Evolutionary conservation across 2,888 invertebrate genomes (phyloP), one percentile per base, ranked within the genome.

Genomic region (Stenolophus ochropezus): DNA sequence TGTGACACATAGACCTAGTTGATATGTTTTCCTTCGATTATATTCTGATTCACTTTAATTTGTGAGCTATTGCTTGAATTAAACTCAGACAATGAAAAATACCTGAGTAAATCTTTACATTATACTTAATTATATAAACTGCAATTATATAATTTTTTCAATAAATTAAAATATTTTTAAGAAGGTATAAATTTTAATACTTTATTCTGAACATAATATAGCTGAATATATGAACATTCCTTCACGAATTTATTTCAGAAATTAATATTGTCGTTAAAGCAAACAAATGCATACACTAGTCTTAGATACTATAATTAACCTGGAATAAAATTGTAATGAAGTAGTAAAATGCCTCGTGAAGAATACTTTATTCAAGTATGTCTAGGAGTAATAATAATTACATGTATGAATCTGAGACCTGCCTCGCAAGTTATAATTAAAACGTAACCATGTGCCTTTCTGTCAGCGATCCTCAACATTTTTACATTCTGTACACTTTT

Each of bases 361-460:
- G 65, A 69, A 33, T 69, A 33, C 65, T 69, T 65, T 65, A 65
- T 65, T 6, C 25, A 23, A 61, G 61, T 61, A 53, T 61, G 21
- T 61, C 23, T 27, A 69, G 16, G 18, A 65, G 65, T 18, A 69
- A 33, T 33, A 69, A 69, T 69, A 69, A 69, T 69, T 69, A 69
- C 14, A 69, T 69, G 65, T 33, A 33, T 56, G 56, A 56, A 56
- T 69, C 16, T 27, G 18, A 69, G 33, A 69, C 18, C 27, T 69
- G 16, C 65, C 33, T 33, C 18, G 18, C 65, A 69, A 14, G 74
- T 49, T 74, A 53, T 74, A 74, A 74, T 74, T 74, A 49, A 74
- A 74, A 74, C 74, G 27, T 74, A 51, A 53, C 0, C 14, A 69
- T 18, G 65, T 69, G 16, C 27, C 33, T 69, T 27, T 69, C 14